A percentile compares a stretch with the other conserved stretches of the same genome.
Conservation (phyloP, 1,140 invertebrate species). For the Drosophila melanica region DNA sequence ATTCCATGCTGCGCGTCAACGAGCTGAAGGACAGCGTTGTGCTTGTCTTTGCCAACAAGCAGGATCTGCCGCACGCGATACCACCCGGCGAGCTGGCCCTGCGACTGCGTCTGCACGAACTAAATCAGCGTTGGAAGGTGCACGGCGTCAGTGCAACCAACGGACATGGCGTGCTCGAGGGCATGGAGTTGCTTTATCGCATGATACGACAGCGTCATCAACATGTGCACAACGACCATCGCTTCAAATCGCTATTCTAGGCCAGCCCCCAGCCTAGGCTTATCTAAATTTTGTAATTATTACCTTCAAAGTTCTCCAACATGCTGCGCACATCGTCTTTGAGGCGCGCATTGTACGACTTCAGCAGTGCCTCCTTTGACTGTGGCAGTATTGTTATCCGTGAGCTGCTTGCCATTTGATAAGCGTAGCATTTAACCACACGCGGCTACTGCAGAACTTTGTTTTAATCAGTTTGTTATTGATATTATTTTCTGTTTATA, state of each 20-base stretch:
- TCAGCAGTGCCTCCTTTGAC: slow-evolving; percentile 96
- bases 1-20: slow-evolving; percentile 18
- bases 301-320: slow-evolving; percentile 98
- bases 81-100: slow-evolving; percentile 12
- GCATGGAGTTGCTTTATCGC: slow-evolving; percentile 87
- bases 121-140: slow-evolving; percentile 44
- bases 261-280: not conserved
- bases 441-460: not conserved
- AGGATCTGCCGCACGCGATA: slow-evolving; percentile 29
- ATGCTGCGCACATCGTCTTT: slow-evolving; percentile 99
- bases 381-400: slow-evolving; percentile 87
- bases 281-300: not conserved
- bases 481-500: not conserved
- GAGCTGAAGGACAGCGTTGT: slow-evolving; percentile 30
- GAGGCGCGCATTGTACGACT: slow-evolving; percentile 95
- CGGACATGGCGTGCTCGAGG: slow-evolving; percentile 76
- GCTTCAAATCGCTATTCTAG: not conserved
- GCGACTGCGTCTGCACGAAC: slow-evolving; percentile 25
- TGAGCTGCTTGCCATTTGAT: slow-evolving; percentile 84
- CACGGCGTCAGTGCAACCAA: slow-evolving; percentile 38
- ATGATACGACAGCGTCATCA: slow-evolving; percentile 39
- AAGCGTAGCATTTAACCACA: not conserved
- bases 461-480: not conserved
- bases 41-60: slow-evolving; percentile 42
- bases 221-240: not conserved